A percentile compares a stretch with the other conserved stretches of the same genome.
phyloP scores from a whole-genome alignment of 2,888 invertebrate species.

The Galeruca laticollis region DNA sequence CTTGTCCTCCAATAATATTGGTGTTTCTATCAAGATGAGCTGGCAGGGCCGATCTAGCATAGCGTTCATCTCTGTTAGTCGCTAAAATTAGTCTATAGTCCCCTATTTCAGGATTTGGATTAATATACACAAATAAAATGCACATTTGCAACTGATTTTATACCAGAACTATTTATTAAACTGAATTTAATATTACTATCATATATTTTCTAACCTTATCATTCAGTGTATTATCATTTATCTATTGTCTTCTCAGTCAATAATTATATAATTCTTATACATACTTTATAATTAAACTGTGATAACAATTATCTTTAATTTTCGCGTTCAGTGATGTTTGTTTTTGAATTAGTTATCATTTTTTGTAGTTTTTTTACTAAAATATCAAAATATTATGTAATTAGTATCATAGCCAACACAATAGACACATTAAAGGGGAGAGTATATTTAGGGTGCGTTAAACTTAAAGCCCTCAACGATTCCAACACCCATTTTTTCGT shows the following conservation, averaged over 20 bases:
- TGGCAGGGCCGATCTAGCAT: constrained; percentile 73
- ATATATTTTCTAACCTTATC: background rate
- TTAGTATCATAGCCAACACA: no score
- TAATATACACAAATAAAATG: background rate
- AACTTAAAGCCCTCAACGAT: no score
- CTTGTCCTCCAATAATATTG: constrained; percentile 81
- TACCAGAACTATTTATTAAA: background rate
- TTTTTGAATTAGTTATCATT: no score
- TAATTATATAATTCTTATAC: no score
- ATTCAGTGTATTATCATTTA: background rate
- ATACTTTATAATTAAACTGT: no score
- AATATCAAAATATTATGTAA: no score
- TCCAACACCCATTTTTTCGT: no score
- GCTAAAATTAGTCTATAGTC: constrained; percentile 80
- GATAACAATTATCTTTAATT: no score
- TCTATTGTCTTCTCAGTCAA: background rate
- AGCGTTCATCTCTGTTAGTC: constrained; percentile 86
- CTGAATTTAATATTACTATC: background rate
- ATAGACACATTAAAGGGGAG: no score
- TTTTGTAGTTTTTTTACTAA: no score
- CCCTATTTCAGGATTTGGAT: constrained; percentile 65
- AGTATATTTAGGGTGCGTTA: no score
- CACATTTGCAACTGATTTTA: constrained; percentile 7
- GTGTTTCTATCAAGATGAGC: constrained; percentile 56
- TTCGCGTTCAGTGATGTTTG: no score